Conservation (phyloP, 92 coral and sea anemone species). For the Muricea muricata region DNA sequence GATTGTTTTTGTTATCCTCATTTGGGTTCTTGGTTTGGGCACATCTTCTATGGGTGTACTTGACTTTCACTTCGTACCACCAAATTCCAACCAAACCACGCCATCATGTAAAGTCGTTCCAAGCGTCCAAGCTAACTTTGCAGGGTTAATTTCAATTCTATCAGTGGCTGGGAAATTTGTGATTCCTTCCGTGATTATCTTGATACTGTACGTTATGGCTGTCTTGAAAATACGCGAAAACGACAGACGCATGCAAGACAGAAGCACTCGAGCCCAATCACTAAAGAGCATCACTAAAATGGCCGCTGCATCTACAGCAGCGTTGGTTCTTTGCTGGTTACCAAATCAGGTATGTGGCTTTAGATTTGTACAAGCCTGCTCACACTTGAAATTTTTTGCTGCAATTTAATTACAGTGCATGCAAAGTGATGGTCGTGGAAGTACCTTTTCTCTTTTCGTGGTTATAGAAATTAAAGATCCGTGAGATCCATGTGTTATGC, state of each 20-base stretch:
- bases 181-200: constrained; percentile 52
- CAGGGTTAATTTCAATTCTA: constrained; percentile 41
- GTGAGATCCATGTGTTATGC: too few relatives aligned
- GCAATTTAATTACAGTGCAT: too few relatives aligned
- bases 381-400: too few relatives aligned
- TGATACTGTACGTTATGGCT: constrained; percentile 38
- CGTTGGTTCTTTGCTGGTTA: constrained; percentile 81
- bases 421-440: too few relatives aligned
- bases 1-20: constrained; percentile 43
- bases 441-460: too few relatives aligned
- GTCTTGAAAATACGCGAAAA: not conserved
- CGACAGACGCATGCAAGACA: not conserved
- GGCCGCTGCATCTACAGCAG: constrained; percentile 72
- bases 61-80: too few relatives aligned
- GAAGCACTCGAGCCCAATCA: not conserved
- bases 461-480: too few relatives aligned
- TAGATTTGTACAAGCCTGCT: too few relatives aligned
- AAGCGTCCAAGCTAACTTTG: too few relatives aligned
- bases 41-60: too few relatives aligned
- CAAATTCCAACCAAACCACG: too few relatives aligned
- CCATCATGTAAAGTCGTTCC: too few relatives aligned
- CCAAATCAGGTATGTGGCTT: constrained; percentile 75
- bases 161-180: constrained; percentile 54
- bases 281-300: constrained; percentile 40
- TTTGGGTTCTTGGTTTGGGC: constrained; percentile 45